phyloP scores from a whole-genome alignment of 2,888 invertebrate species.

The Alloplasta piceator region DNA sequence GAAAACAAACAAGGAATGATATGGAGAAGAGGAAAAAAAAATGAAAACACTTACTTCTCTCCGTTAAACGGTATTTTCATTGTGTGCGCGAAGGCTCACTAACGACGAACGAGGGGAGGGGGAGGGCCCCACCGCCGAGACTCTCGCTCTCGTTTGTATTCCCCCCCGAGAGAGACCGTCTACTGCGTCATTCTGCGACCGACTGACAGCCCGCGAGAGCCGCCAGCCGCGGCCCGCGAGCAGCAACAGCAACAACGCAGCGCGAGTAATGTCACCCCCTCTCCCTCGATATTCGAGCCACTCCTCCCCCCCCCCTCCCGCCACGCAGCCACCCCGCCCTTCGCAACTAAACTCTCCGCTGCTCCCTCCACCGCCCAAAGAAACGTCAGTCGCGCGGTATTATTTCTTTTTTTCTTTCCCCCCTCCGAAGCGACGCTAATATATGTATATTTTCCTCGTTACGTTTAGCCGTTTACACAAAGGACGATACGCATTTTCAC shows the following conservation, averaged over 20 bases:
- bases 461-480: slow-evolving; percentile 41
- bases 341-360: neutral
- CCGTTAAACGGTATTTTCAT: slow-evolving; percentile 76
- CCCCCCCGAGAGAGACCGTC: slow-evolving; percentile 64
- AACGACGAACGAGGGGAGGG: slow-evolving; percentile 50
- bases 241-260: slow-evolving; percentile 67
- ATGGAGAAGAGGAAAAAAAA: neutral
- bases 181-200: slow-evolving; percentile 80
- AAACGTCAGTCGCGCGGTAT: slow-evolving; percentile 68
- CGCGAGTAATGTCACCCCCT: slow-evolving; percentile 55
- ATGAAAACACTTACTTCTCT: slow-evolving; percentile 76
- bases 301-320: slow-evolving; percentile 63
- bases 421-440: slow-evolving; percentile 15
- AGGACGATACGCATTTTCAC: slow-evolving; percentile 9
- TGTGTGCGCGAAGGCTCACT: slow-evolving; percentile 73
- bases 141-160: slow-evolving; percentile 45
- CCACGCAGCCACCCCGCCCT: slow-evolving; percentile 9
- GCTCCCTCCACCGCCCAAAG: slow-evolving; percentile 41
- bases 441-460: slow-evolving; percentile 3
- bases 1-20: slow-evolving; percentile 39
- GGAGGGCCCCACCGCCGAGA: slow-evolving; percentile 62
- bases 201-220: slow-evolving; percentile 65
- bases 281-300: neutral
- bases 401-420: slow-evolving; percentile 18
- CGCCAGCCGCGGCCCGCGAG: slow-evolving; percentile 22